A percentile compares a stretch with the other conserved stretches of the same genome.
Evolutionary conservation across 2,888 invertebrate species (phyloP).

Genomic region (Tiphia femorata): DNA sequence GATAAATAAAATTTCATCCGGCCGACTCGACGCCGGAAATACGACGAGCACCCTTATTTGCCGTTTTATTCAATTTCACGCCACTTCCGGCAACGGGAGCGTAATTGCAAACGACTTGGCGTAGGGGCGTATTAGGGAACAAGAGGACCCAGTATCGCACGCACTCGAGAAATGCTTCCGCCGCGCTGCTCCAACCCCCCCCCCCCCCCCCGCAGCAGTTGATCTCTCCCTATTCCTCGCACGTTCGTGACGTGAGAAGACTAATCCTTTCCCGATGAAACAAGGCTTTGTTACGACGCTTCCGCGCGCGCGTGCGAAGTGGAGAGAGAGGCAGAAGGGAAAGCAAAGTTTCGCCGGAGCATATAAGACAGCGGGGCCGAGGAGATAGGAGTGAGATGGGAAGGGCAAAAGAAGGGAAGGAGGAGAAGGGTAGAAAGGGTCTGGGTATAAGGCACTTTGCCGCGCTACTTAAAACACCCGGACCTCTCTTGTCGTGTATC

Average conservation of each 20-base stretch:
- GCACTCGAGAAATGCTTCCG: too few relatives aligned
- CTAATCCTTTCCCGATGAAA: slow-evolving; percentile 30
- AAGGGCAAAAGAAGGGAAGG: not conserved
- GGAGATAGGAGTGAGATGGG: slow-evolving; percentile 7
- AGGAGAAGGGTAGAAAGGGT: not conserved
- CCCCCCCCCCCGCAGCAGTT: too few relatives aligned
- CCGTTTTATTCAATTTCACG: too few relatives aligned
- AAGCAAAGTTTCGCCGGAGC: slow-evolving; percentile 20
- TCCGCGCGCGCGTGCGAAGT: slow-evolving; percentile 18
- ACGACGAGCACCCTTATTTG: not conserved
- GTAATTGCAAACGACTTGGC: too few relatives aligned
- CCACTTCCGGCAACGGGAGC: too few relatives aligned
- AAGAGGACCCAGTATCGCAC: too few relatives aligned
- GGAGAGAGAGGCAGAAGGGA: slow-evolving; percentile 4
- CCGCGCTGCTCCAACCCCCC: too few relatives aligned
- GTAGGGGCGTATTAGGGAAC: too few relatives aligned
- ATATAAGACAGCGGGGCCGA: slow-evolving; percentile 9
- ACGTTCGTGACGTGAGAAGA: slow-evolving; percentile 31
- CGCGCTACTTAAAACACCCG: slow-evolving; percentile 26
- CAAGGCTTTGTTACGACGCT: slow-evolving; percentile 25
- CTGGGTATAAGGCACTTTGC: slow-evolving; percentile 22
- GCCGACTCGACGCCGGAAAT: not conserved
- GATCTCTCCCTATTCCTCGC: slow-evolving; percentile 28
- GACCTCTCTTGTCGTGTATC: slow-evolving; percentile 26
- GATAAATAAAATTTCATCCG: not conserved